Evolutionary conservation across 1,140 invertebrate species (phyloP), one percentile per base, ranked within the genome.

Genomic region (Wiebesia pumilae): DNA sequence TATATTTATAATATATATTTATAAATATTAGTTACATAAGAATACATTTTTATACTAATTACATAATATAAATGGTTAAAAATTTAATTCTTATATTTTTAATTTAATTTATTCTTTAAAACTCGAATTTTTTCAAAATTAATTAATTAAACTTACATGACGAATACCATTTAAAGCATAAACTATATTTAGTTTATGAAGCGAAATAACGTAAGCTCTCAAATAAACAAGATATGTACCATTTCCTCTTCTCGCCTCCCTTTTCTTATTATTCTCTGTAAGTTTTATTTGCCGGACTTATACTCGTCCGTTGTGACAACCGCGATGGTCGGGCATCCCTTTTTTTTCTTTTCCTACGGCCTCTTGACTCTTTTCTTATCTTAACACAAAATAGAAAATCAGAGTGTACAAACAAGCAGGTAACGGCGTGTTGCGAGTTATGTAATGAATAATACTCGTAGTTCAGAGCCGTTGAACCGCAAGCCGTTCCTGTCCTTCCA

Each of bases 391-490:
- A 27, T 6, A 71, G 0, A 24, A 40, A 24, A 35, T 35, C 38
- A 27, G 33, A 67, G 91, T 91, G 21, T 14, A 10, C 3, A 4
- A 86, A 90, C 89, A 90, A 90, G 89, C 90, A 92, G 92, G 91
- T 93, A 92, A 93, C 91, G 91, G 92, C 90, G 89, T 92, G 91
- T 92, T 92, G 91, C 89, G 89, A 91, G 89, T 90, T 92, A 90
- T 91, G 92, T 93, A 93, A 93, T 93, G 91, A 93, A 93, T 93
- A 93, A 93, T 92, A 90, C 90, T 90, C 87, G 91, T 91, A 54
- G 81, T 90, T 90, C 87, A 91, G 91, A 54, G 67, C 83, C n/a
- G 91, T 90, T 87, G 90, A 93, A 93, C 92, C 92, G 89, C 93
- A 91, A 91, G 90, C 91, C 89, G 90, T 91, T 91, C 90, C 91